Base-by-base conservation (phyloP, 2,113 vertebrate species). In the Girardinichthys multiradiatus region DNA sequence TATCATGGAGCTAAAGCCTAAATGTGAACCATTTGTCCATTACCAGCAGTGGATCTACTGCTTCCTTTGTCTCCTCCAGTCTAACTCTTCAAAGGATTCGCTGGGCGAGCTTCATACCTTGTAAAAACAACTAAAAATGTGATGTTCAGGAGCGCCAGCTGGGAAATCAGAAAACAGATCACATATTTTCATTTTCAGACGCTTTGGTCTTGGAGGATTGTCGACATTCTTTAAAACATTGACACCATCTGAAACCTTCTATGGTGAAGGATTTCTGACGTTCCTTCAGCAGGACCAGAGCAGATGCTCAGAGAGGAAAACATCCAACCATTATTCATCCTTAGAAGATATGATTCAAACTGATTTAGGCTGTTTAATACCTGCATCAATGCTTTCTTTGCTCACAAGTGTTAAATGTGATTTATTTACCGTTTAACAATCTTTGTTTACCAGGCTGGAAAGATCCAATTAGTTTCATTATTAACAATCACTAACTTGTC, bases 201-300 rank as follows among this genome's bases (percentile, higher is more conserved):
- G 87, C 91, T 92, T 90, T 89, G 87, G 82, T 91, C 89, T 90
- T 86, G 86, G 89, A 70, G 86, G 78, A 80, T 83, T 82, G 85
- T 88, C 83, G 78, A 89, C 91, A 92, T 92, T 93, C 91, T 93
- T 93, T 88, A 90, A 90, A 90, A 93, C 88, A 85, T 72, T 79
- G 84, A 92, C 83, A 91, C 89, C 91, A 90, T 93, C 90, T 92
- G 91, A 91, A 74, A 54, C 80, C 70, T 90, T 91, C 92, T 88
- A 87, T 74, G 80, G 76, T 37, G 83, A 66, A 68, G 71, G 68
- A 78, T 85, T 84, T 88, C 74, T 84, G 79, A 84, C 85, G 14
- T 42, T 85, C 72, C 65, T 74, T 75, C 73, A 74, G 81, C 79
- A 76, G 73, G 72, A 69, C 70, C 72, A 57, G 57, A 67, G 85